Base-by-base conservation (phyloP, 2,888 invertebrate genomes). In the Eutolmus rufibarbis region DNA sequence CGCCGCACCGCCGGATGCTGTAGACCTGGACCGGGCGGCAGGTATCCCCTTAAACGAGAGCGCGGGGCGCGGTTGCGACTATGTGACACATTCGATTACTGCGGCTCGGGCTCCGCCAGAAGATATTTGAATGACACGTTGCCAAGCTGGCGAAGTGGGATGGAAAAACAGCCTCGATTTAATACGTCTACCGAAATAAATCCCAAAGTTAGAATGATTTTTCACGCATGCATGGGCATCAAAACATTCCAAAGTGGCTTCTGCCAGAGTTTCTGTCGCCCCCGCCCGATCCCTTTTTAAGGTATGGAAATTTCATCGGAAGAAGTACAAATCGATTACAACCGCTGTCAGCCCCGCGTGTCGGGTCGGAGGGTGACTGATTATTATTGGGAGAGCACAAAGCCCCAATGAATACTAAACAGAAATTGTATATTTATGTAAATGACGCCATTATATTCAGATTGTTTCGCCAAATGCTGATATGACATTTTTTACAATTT, bases 371-470 rank as follows among this genome's bases (percentile, higher is more conserved):
- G 79, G 57, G 34, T 88, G 88, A 88, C 87, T 88, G 88, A 88
- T 88, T 88, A 88, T 88, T 88, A 88, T 88, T 88, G 87, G 86
- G 76, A 86, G 88, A 88, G 87, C 88, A 87, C 87, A 88, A 88
- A 84, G 87, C 88, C 88, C 87, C 88, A 88, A 88, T 88, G 88
- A 88, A 88, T 88, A 88, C 88, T 88, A 88, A 88, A 88, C 88
- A 88, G 88, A 87, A 88, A 88, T 88, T 88, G 88, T 88, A 88
- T 88, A 88, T 88, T 88, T 88, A 88, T 88, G 88, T 87, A 88
- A 88, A 88, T 88, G 87, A 77, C 74, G 85, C 88, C 87, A 88
- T 88, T 88, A 88, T 88, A 88, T 88, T 88, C 87, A 88, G 88
- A 88, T 88, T 88, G 88, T 88, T 88, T 88, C 88, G 77, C 88